Base-by-base conservation (phyloP, 2,888 invertebrate genomes). In the Tetramorium bicarinatum region DNA sequence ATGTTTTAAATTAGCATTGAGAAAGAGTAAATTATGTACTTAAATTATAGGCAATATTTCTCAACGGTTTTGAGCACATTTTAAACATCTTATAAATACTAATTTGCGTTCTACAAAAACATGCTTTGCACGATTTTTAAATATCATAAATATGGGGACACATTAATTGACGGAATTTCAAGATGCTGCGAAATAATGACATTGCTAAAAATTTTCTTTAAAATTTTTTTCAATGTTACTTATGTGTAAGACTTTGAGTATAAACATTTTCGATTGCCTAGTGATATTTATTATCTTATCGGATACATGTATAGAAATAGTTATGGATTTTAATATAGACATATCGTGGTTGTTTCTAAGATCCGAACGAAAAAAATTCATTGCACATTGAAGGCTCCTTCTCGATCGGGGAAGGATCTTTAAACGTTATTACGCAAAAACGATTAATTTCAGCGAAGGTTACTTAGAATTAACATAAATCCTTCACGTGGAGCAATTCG, bases 381-480 rank as follows among this genome's bases (percentile, higher is more conserved):
- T 67, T 54, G 13, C 3, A 21, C 18, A 61, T 76, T 38, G 38
- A 13, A 56, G 54, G 25, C 4, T 54, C 25, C 11, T 21, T 41
- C 4, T 67, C 29, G 44, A 34, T 54, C 34, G 15, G 15, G 25
- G 59, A 80, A 61, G 34, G 34, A 72, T 44, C 54, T 71, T 47
- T 47, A 59, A 59, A 21, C 34, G 41, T 81, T 81, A 66, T 81
- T 81, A 66, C 62, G 83, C 15, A 59, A 66, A 66, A 83, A 54
- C 44, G 74, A 54, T 74, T 76, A 74, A 67, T 85, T 85, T 80
- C 44, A 75, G 29, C 79, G 84, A 82, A 84, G 86, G 82, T 77
- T 82, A 64, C 47, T 41, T 8, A 74, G 76, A 85, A 87, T 87
- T 85, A 86, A 82, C 88, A 88, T 86, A 84, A 88, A 84, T 76